Percentiles rank a stretch among this genome's conserved stretches.
These are phyloP conservation scores for Andrena trimmerana DNA, from an alignment of 2,888 invertebrate species.

Conservation along the genomic window DNA sequence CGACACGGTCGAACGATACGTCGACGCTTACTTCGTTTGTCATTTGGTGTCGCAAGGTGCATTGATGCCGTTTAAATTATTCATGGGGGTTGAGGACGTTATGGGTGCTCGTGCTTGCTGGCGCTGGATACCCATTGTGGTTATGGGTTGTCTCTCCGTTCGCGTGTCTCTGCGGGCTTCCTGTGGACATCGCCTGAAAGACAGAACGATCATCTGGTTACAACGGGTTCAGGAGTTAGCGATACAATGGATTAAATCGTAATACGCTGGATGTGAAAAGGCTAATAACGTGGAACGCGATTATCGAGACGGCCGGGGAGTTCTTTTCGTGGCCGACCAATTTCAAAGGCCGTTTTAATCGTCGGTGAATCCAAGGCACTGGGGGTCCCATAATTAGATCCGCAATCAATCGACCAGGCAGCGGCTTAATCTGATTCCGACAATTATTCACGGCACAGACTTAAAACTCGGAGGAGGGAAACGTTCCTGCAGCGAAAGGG, in stretches of 20 bases:
- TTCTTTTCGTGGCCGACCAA: neutral
- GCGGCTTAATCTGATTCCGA: slow-evolving; percentile 66
- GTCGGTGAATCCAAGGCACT: neutral
- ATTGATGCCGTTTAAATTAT: slow-evolving; percentile 83
- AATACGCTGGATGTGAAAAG: neutral
- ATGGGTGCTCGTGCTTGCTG: slow-evolving; percentile 80
- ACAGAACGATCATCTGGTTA: slow-evolving; percentile 23
- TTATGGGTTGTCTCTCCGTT: slow-evolving; percentile 82
- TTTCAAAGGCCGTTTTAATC: slow-evolving; percentile 11
- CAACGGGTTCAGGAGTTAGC: neutral
- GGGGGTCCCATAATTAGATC: slow-evolving; percentile 50
- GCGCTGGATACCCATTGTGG: slow-evolving; percentile 83
- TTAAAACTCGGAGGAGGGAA: slow-evolving; percentile 56
- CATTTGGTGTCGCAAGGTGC: slow-evolving; percentile 83
- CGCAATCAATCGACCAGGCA: slow-evolving; percentile 64
- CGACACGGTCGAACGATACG: slow-evolving; percentile 61
- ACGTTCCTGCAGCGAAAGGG: slow-evolving; percentile 44
- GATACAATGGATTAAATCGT: neutral
- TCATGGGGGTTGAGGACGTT: slow-evolving; percentile 81
- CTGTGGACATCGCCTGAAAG: slow-evolving; percentile 79
- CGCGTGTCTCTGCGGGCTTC: slow-evolving; percentile 78
- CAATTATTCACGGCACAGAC: slow-evolving; percentile 70
- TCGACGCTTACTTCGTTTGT: slow-evolving; percentile 81
- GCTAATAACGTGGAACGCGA: neutral
- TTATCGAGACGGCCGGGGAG: neutral